Evolutionary conservation across 2,113 vertebrate genomes (phyloP), one percentile per base, ranked within the genome.

Genomic region (Pagrus major): DNA sequence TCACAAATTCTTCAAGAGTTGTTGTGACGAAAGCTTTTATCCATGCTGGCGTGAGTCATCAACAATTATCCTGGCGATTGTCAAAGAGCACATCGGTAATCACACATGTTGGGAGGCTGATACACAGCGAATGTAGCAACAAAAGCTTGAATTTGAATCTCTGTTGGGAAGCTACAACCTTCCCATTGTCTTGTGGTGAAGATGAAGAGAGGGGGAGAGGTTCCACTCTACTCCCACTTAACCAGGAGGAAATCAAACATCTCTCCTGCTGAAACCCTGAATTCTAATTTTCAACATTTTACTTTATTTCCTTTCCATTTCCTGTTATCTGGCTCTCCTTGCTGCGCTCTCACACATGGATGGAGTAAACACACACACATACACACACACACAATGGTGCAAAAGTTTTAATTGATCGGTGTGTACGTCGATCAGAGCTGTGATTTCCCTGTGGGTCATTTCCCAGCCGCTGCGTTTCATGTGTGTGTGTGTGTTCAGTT

Each of bases 361-460:
- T 39, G 31, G n/a, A n/a, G n/a, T n/a, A n/a, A n/a, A n/a, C 64
- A 27, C 76, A 59, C 31, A 82, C 68, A 51, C 61, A 33, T 58
- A 4, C 68, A 60, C 55, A 49, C 64, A 47, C 47, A 79, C 67
- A 76, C 31, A 41, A 16, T 42, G 46, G 44, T 65, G 68, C 46
- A 75, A 29, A 70, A 2, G 31, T 75, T 86, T 80, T 54, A 76
- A 87, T 80, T 60, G 78, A 81, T 75, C 29, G 0, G 46, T 49
- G 47, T 47, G 46, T 35, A 39, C 12, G 71, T 78, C 87, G 84
- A 8, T 88, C 71, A 79, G 55, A 77, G 55, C 52, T 55, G 20
- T 61, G 58, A 82, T 88, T 92, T 89, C 81, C 87, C 80, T 61
- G 11, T 46, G 42, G 84, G 61, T 76, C 37, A 59, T 27, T 66